phyloP scores from a whole-genome alignment of 2,888 invertebrate genomes.

The Amiota mariae region DNA sequence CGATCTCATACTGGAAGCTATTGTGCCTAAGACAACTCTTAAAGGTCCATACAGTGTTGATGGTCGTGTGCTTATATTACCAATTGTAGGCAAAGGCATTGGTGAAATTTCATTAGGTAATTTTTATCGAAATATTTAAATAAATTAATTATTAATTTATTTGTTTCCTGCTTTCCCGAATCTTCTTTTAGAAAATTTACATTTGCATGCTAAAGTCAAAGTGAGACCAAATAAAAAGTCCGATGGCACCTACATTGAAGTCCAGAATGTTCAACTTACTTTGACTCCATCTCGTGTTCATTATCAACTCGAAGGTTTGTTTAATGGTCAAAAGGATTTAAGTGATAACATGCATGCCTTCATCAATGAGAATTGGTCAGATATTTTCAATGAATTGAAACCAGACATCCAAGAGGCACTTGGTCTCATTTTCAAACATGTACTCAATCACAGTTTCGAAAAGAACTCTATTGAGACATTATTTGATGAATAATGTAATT shows the following conservation, averaged over 20 bases:
- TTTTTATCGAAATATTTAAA: background rate
- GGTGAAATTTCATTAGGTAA: slow-evolving; percentile 58
- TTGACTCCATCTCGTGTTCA: slow-evolving; percentile 52
- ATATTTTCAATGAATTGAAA: slow-evolving; percentile 72
- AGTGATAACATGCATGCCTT: slow-evolving; percentile 73
- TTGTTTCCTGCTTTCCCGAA: no score
- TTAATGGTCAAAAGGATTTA: slow-evolving; percentile 73
- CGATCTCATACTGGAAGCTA: slow-evolving; percentile 51
- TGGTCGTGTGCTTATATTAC: slow-evolving; percentile 64
- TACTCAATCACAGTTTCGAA: slow-evolving; percentile 67
- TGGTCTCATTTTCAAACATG: slow-evolving; percentile 63
- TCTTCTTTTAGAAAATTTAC: slow-evolving; percentile 40
- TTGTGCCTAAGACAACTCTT: slow-evolving; percentile 55
- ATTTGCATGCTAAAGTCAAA: slow-evolving; percentile 41
- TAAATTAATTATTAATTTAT: background rate
- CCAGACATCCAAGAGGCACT: slow-evolving; percentile 68
- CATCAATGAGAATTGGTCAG: slow-evolving; percentile 74
- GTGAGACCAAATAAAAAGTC: slow-evolving; percentile 46
- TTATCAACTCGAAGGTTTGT: slow-evolving; percentile 68
- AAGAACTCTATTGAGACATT: slow-evolving; percentile 68
- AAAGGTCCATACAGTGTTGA: slow-evolving; percentile 64
- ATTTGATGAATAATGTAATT: slow-evolving; percentile 26
- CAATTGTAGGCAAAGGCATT: slow-evolving; percentile 64
- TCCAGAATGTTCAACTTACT: slow-evolving; percentile 46
- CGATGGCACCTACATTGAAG: slow-evolving; percentile 49